phyloP scores from a whole-genome alignment of 2,888 invertebrate genomes.

The Rhagonycha lutea region DNA sequence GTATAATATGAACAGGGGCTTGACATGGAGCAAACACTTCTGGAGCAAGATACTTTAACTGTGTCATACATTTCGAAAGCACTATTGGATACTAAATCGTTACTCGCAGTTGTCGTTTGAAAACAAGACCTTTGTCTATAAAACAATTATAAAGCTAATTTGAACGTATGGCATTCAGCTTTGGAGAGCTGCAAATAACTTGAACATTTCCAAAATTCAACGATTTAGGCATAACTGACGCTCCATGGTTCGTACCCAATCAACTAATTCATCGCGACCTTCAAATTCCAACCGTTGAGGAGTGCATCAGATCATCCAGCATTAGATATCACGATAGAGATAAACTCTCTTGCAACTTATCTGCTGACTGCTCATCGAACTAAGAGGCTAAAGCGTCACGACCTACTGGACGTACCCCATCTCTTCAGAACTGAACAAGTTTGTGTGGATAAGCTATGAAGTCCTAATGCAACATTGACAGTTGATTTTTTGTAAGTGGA shows the following conservation, averaged over 20 bases:
- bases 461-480: no score
- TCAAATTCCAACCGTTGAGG: no score
- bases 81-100: background rate
- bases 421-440: no score
- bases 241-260: no score
- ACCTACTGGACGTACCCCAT: background rate
- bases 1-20: no score
- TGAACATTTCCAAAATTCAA: background rate
- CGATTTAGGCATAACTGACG: background rate
- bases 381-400: slow-evolving; percentile 31
- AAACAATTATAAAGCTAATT: background rate
- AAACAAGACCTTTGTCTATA: background rate
- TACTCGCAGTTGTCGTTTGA: background rate
- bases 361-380: slow-evolving; percentile 40
- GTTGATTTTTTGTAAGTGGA: no score
- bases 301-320: no score
- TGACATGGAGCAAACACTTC: background rate
- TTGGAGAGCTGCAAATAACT: background rate
- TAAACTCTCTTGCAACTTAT: no score
- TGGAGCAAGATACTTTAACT: no score
- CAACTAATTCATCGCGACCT: no score
- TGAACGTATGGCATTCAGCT: background rate
- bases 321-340: no score
- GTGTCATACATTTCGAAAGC: background rate
- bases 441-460: no score